Conservation (phyloP, 2,888 invertebrate species). For the Idaea aversata region DNA sequence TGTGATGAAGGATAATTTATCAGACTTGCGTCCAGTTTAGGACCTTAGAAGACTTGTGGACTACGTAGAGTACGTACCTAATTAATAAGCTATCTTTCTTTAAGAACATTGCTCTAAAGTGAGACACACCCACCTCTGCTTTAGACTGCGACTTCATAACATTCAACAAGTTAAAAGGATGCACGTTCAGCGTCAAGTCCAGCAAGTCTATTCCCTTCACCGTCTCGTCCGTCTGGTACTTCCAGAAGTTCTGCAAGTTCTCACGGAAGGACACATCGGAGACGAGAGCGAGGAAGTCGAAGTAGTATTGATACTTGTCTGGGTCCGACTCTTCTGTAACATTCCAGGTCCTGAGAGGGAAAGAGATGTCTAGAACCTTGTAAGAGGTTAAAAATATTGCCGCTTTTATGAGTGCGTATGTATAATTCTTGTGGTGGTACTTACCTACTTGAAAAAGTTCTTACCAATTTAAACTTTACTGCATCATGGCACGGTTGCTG, state of each 20-base stretch:
- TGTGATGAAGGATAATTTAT: too few relatives aligned
- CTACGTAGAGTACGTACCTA: too few relatives aligned
- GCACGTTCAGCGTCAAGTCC: conserved; percentile 79
- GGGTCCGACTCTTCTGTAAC: conserved; percentile 58
- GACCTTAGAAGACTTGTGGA: too few relatives aligned
- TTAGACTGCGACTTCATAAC: conserved; percentile 47
- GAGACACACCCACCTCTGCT: conserved; percentile 34
- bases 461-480: too few relatives aligned
- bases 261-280: conserved; percentile 69
- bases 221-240: conserved; percentile 82
- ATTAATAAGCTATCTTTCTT: too few relatives aligned
- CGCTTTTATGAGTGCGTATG: too few relatives aligned
- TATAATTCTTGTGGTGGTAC: too few relatives aligned
- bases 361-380: not conserved
- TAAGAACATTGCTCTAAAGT: not conserved
- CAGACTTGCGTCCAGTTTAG: too few relatives aligned
- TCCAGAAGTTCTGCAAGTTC: conserved; percentile 84
- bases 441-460: too few relatives aligned
- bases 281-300: conserved; percentile 64
- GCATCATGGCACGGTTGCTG: too few relatives aligned
- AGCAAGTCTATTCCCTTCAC: conserved; percentile 78
- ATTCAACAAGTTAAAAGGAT: conserved; percentile 51
- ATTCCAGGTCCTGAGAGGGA: conserved; percentile 58
- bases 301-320: conserved; percentile 62
- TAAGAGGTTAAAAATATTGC: too few relatives aligned